Evolutionary conservation across 2,888 invertebrate species (phyloP), one percentile per base, ranked within the genome.

Genomic region (Heliconius charithonia): DNA sequence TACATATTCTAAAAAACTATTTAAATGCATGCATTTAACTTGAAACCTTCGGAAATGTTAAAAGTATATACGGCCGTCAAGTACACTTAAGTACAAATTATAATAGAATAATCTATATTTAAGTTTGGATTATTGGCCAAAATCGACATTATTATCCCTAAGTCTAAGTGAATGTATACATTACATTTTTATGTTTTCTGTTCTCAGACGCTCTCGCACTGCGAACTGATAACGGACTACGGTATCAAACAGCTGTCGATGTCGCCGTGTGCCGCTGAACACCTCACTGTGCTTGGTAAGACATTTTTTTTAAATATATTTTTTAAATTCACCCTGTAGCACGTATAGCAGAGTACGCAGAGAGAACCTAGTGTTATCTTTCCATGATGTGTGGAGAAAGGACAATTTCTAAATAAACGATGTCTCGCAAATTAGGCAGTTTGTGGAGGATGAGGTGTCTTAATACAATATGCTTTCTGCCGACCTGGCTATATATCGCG

Each of bases 141-240:
- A 45, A 45, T 45, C 45, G 6, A 45, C 45, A 45, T 45, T 4
- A 45, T 45, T 45, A 45, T 45, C 32, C 9, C 32, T 9, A 32
- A 32, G 9, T 32, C 32, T 9, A 32, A 32, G 32, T 9, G 9
- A 32, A 32, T 32, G 32, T 32, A 32, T 32, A 32, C 32, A 16
- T 45, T 45, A 45, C 13, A 59, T 32, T 13, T 37, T 9, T 9
- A 13, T 59, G n/a, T 62, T 37, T 4, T 67, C 9, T 25, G 7
- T 13, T 90, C 92, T 0, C 95, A 99, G 99, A 99, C 98, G 86
- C 95, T 99, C 81, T 99, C 99, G 6, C 99, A 99, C 91, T 99
- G 99, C 93, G 99, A 99, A 93, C 93, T 99, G 86, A 98, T 99
- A 87, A 99, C 99, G 27, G 99, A 99, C 91, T 99, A 99, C 91